phyloP scores from a whole-genome alignment of 2,888 invertebrate genomes.

The Synergus gifuensis region DNA sequence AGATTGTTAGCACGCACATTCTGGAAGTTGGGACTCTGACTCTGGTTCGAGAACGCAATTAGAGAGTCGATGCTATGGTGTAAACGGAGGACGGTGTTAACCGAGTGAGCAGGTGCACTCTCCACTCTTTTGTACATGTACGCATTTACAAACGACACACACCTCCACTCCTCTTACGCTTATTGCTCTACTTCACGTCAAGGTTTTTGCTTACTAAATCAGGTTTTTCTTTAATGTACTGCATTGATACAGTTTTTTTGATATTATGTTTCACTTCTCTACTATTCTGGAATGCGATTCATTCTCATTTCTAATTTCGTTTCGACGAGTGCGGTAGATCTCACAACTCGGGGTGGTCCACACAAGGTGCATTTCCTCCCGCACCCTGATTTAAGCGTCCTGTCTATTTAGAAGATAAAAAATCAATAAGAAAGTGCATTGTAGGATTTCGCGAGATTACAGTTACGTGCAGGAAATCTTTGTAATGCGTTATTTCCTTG shows the following conservation, averaged over 20 bases:
- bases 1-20: conserved; percentile 50
- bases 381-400: neutral
- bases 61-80: conserved; percentile 63
- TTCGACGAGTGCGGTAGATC: neutral
- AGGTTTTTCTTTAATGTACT: neutral
- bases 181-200: conserved; percentile 39
- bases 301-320: neutral
- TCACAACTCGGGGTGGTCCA: neutral
- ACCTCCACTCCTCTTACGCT: conserved; percentile 28
- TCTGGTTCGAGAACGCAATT: conserved; percentile 63
- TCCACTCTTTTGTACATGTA: conserved; percentile 44
- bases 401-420: neutral
- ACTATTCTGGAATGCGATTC: neutral
- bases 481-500: conserved; percentile 64
- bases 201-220: neutral
- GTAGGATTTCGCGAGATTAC: neutral
- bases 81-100: conserved; percentile 61
- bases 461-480: neutral
- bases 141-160: conserved; percentile 36
- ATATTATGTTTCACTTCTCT: neutral
- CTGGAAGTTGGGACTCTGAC: conserved; percentile 14
- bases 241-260: neutral
- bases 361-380: neutral
- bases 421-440: neutral
- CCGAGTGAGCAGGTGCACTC: conserved; percentile 66